Conservation (phyloP, 2,888 invertebrate genomes). For the Xestia rhomboidea region DNA sequence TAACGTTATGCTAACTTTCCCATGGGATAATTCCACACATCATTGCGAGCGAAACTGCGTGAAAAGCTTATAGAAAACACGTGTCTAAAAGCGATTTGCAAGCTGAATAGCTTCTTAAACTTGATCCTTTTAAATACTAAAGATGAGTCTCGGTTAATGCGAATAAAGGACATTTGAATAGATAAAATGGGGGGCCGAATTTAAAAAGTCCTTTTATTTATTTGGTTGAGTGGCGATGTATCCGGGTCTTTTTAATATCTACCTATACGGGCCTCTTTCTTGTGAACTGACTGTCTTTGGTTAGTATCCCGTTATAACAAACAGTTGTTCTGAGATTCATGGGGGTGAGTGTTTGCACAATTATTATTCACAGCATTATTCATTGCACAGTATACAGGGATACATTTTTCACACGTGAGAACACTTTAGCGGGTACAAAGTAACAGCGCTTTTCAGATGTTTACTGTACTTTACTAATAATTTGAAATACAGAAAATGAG, state of each 20-base stretch:
- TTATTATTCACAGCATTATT: neutral
- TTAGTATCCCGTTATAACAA: neutral
- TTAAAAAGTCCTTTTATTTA: neutral
- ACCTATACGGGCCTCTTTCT: neutral
- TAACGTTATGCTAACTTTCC: neutral
- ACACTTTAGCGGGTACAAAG: too few species aligned
- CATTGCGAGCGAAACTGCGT: neutral
- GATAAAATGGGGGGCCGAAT: neutral
- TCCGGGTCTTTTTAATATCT: neutral
- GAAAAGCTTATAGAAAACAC: neutral
- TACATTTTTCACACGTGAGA: too few species aligned
- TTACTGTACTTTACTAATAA: neutral
- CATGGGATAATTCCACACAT: neutral
- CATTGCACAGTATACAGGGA: neutral
- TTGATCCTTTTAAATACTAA: constrained; percentile 8
- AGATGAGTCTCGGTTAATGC: neutral
- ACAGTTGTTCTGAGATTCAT: neutral
- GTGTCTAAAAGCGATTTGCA: neutral
- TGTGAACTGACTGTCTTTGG: neutral
- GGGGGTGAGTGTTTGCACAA: neutral
- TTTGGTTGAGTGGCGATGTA: neutral
- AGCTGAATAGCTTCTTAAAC: constrained; percentile 7
- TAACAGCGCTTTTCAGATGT: too few species aligned
- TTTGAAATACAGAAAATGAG: neutral
- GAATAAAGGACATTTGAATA: constrained; percentile 17